Evolutionary conservation across 2,113 vertebrate genomes (phyloP).

Genomic region (Pedionomus torquatus): DNA sequence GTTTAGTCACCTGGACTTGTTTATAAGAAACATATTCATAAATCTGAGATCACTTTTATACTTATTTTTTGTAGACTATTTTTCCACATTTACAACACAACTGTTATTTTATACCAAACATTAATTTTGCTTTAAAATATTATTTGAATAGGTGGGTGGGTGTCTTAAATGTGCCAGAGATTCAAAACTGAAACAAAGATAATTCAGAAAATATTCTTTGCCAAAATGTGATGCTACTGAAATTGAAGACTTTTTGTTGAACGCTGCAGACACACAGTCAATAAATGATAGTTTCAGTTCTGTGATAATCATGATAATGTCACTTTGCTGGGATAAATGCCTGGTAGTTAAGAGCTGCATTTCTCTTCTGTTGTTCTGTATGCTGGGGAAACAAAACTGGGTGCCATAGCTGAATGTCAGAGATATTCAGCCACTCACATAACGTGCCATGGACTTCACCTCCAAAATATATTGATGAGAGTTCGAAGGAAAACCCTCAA

Average conservation of each 20-base stretch:
- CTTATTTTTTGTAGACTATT: constrained; percentile 82
- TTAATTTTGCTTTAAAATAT: constrained; percentile 73
- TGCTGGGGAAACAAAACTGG: background rate
- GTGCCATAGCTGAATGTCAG: background rate
- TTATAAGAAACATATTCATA: constrained; percentile 76
- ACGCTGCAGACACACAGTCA: constrained; percentile 2
- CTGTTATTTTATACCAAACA: constrained; percentile 77
- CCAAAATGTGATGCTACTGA: constrained; percentile 4
- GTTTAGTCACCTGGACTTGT: constrained; percentile 70
- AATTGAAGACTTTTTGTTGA: background rate
- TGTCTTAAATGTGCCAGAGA: constrained; percentile 42
- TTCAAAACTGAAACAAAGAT: background rate
- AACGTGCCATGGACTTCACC: background rate
- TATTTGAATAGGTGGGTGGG: constrained; percentile 59
- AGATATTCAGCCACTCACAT: background rate
- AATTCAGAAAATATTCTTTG: constrained; percentile 31
- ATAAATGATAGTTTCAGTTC: constrained; percentile 13
- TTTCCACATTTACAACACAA: constrained; percentile 77
- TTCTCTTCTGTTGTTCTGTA: background rate
- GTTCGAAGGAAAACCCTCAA: background rate
- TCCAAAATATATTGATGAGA: background rate
- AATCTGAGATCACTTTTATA: constrained; percentile 80
- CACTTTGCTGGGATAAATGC: background rate
- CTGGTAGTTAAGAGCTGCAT: background rate
- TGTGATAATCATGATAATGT: background rate